A percentile compares a stretch with the other conserved stretches of the same genome.
These are phyloP conservation scores for Acanthaster planci DNA, from an alignment of 35 echinoderm and acorn worm species.

Conservation along the genomic window DNA sequence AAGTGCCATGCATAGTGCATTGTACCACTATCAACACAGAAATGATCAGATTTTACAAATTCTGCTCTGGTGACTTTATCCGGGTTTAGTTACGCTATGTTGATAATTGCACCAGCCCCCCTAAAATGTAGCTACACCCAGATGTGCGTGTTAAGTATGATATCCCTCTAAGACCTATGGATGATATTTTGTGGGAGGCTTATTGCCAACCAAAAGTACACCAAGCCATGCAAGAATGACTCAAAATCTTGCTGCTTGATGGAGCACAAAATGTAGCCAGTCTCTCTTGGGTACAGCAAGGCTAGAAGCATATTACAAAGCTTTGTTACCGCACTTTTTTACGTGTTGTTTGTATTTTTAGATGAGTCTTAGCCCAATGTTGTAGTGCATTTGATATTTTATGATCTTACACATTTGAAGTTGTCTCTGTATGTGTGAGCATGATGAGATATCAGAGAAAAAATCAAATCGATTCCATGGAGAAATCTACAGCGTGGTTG, in stretches of 20 bases:
- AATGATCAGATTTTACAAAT: slow-evolving; percentile 21
- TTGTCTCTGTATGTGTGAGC: too few species aligned
- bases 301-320: not conserved
- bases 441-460: too few species aligned
- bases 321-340: not conserved
- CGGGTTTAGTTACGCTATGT: not conserved
- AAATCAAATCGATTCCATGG: not conserved
- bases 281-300: slow-evolving; percentile 16
- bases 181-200: slow-evolving; percentile 26
- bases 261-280: slow-evolving; percentile 21
- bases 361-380: too few species aligned
- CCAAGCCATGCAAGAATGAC: slow-evolving; percentile 28
- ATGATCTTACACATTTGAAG: too few species aligned
- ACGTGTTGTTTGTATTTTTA: too few species aligned
- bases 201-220: slow-evolving; percentile 12
- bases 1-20: not conserved
- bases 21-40: slow-evolving; percentile 3
- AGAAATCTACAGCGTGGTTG: slow-evolving; percentile 3
- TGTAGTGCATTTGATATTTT: too few species aligned
- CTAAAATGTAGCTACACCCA: slow-evolving; percentile 7
- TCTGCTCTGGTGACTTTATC: not conserved
- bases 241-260: slow-evolving; percentile 16
- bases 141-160: not conserved
- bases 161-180: not conserved
- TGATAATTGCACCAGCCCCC: slow-evolving; percentile 15